phyloP scores from a whole-genome alignment of 2,113 vertebrate genomes.

The Megaleporinus macrocephalus region DNA sequence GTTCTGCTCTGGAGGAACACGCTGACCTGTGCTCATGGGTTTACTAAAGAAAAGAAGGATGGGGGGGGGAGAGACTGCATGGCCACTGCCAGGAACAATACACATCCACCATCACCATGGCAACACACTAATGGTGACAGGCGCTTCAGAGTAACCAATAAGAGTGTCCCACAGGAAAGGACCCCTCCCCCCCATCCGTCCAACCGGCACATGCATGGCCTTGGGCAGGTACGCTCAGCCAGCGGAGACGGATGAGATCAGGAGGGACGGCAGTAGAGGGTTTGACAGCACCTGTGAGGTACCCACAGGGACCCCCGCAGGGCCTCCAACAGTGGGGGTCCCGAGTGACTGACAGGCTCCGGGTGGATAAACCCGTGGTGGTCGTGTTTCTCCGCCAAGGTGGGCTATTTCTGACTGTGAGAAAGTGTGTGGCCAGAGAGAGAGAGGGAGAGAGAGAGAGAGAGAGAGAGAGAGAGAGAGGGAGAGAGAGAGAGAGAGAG shows the following conservation, averaged over 20 bases:
- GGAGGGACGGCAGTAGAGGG: neutral
- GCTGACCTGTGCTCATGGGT: neutral
- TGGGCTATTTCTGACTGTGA: slow-evolving; percentile 22
- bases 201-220: slow-evolving; percentile 1
- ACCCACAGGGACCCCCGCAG: slow-evolving; percentile 7
- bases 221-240: slow-evolving; percentile 35
- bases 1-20: neutral
- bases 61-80: neutral
- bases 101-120: slow-evolving; percentile 10
- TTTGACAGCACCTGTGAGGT: slow-evolving; percentile 37
- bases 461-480: neutral
- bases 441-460: neutral
- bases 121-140: slow-evolving; percentile 35
- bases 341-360: slow-evolving; percentile 26
- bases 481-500: neutral
- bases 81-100: neutral
- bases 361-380: slow-evolving; percentile 24
- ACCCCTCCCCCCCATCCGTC: neutral
- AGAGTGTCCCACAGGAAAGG: neutral
- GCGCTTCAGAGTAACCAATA: slow-evolving; percentile 30
- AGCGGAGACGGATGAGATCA: slow-evolving; percentile 17
- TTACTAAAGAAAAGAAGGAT: neutral
- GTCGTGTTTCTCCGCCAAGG: slow-evolving; percentile 16
- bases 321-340: slow-evolving; percentile 21
- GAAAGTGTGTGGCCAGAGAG: neutral